Conservation (phyloP, 2,797 vertebrate genomes). For the Mastacembelus armatus region DNA sequence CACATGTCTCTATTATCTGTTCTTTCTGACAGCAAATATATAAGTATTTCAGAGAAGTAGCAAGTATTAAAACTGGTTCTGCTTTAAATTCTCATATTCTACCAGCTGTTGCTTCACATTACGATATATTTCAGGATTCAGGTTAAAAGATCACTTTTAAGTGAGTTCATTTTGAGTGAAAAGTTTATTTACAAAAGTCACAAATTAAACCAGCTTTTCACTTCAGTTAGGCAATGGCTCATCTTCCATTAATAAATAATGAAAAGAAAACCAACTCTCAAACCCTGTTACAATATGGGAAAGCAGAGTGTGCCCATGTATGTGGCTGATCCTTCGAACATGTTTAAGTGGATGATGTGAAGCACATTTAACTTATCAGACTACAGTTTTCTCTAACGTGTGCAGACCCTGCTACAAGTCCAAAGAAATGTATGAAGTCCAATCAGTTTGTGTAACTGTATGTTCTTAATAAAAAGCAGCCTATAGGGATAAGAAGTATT, state of each 20-base stretch:
- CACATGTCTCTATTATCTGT: neutral
- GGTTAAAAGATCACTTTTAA: too few species aligned
- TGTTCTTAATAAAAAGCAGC: neutral
- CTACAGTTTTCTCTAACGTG: conserved; percentile 32
- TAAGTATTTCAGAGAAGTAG: conserved; percentile 4
- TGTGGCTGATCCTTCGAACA: conserved; percentile 38
- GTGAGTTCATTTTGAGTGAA: too few species aligned
- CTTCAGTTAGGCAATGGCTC: too few species aligned
- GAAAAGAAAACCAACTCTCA: too few species aligned
- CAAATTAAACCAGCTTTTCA: too few species aligned
- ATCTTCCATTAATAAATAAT: too few species aligned
- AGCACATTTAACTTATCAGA: conserved; percentile 54
- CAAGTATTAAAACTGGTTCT: conserved; percentile 23
- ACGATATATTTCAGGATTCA: neutral
- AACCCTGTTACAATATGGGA: conserved; percentile 34
- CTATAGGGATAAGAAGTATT: too few species aligned
- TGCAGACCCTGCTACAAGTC: conserved; percentile 27
- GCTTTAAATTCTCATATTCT: conserved; percentile 2
- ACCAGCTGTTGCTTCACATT: conserved; percentile 12
- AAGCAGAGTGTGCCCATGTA: conserved; percentile 49
- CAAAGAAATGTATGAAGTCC: conserved; percentile 26
- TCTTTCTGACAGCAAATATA: conserved; percentile 6
- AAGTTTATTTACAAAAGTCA: too few species aligned
- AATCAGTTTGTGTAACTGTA: conserved; percentile 18
- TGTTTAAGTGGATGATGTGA: conserved; percentile 57